Evolutionary conservation across 53 echinoderm and acorn worm genomes (phyloP), one percentile per base, ranked within the genome.

Genomic region (Temnopleurus reevesii): DNA sequence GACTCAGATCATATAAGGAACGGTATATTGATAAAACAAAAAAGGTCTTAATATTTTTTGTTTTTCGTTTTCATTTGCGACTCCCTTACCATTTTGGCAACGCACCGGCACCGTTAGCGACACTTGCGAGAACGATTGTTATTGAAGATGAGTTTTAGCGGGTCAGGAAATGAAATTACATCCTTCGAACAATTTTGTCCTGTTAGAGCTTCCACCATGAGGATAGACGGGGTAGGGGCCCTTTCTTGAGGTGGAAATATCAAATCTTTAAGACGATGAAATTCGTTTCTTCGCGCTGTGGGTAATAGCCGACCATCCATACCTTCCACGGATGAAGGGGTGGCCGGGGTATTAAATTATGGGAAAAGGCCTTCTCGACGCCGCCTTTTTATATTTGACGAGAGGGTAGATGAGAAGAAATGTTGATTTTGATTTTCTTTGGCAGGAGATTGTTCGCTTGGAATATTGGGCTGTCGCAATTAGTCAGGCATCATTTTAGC

Each of bases 91-190:
- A 34, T 63, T 34, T 30, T 31, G 33, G n/a, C n/a, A n/a, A 33
- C 33, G 33, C 30, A 17, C 34, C 63, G 30, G 15, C 33, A 63
- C 63, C 63, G 63, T 34, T 34, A 63, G 63, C 63, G 63, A 63
- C 63, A 31, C 18, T 33, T 15, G 63, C 63, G 63, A 30, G 31
- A 63, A 33, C 2, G 18, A 63, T 30, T 13, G 63, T 77, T 43
- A 4, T 77, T 23, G 77, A 77, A 45, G 77, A 77, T 45, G 34
- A 45, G 45, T 77, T 43, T 77, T 77, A 77, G 77, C 77, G 77
- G 45, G 77, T 25, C 44, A 27, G 77, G 77, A 77, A 77, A 77
- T 77, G 77, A 77, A 77, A 63, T 8, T 13, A 46, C 77, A 77
- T 77, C 77, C 44, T 77, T 12, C 31, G 46, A 77, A 45, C 77